Evolutionary conservation across 1,140 invertebrate genomes (phyloP).

Genomic region (Phymorhynchus buccinoides): DNA sequence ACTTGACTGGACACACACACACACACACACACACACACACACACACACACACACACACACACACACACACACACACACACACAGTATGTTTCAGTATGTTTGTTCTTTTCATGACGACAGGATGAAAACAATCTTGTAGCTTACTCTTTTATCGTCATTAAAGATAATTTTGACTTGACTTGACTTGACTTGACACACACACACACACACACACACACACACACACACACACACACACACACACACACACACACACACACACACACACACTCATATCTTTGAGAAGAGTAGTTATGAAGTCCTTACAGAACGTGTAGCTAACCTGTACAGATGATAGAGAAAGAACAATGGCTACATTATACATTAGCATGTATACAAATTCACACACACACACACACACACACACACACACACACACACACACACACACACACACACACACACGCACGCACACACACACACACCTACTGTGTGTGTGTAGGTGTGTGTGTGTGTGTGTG

Average conservation of each 20-base stretch:
- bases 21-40: too few species aligned
- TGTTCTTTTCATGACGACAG: too few species aligned
- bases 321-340: too few species aligned
- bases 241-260: constrained; percentile 13
- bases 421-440: not conserved
- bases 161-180: too few species aligned
- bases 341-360: not conserved
- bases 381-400: not conserved
- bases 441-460: not conserved
- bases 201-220: not conserved
- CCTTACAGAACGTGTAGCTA: too few species aligned
- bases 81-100: too few species aligned
- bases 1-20: too few species aligned
- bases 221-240: constrained; percentile 10
- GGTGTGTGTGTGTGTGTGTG: not conserved
- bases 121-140: too few species aligned
- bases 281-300: too few species aligned
- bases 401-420: not conserved
- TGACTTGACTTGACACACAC: not conserved
- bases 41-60: too few species aligned
- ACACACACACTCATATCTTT: not conserved
- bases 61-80: too few species aligned
- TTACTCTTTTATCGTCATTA: too few species aligned
- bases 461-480: not conserved
- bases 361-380: not conserved